These are phyloP conservation scores for Adoxophyes honmai DNA, from an alignment of 1,140 invertebrate genomes.

Conservation along the genomic window DNA sequence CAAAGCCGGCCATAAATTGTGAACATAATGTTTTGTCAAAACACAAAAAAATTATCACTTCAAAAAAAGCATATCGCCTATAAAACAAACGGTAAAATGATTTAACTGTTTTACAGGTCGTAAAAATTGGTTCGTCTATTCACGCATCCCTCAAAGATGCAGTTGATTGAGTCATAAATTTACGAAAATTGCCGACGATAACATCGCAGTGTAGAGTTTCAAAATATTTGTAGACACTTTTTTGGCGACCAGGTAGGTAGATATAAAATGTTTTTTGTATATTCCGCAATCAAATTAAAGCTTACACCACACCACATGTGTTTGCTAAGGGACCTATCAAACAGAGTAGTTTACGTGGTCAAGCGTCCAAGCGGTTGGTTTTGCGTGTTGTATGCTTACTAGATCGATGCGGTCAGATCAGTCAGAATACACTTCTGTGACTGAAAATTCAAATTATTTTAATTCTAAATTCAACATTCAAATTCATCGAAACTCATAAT, in stretches of 20 bases:
- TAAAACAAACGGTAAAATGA: conserved; percentile 46
- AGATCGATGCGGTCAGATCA: no score
- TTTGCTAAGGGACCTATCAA: no score
- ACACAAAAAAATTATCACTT: conserved; percentile 31
- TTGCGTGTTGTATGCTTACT: no score
- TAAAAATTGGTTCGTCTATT: conserved; percentile 39
- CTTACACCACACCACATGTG: no score
- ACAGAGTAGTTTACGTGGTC: no score
- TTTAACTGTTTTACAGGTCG: conserved; percentile 50
- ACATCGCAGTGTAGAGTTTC: conserved; percentile 39
- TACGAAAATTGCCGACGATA: conserved; percentile 65
- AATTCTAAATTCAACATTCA: no score
- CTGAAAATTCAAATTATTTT: no score
- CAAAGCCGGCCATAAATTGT: background rate
- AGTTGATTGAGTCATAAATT: conserved; percentile 70
- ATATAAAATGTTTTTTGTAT: background rate
- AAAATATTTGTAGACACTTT: conserved; percentile 25
- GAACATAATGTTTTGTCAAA: conserved; percentile 13
- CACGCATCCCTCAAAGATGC: conserved; percentile 27
- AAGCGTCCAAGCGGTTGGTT: no score
- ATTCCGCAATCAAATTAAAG: no score
- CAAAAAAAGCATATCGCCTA: conserved; percentile 49
- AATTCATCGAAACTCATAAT: no score
- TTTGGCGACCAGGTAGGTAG: conserved; percentile 17
- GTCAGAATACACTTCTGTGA: no score